Base-by-base conservation (phyloP, 2,797 vertebrate genomes). In the Pseudomugil tenellus region DNA sequence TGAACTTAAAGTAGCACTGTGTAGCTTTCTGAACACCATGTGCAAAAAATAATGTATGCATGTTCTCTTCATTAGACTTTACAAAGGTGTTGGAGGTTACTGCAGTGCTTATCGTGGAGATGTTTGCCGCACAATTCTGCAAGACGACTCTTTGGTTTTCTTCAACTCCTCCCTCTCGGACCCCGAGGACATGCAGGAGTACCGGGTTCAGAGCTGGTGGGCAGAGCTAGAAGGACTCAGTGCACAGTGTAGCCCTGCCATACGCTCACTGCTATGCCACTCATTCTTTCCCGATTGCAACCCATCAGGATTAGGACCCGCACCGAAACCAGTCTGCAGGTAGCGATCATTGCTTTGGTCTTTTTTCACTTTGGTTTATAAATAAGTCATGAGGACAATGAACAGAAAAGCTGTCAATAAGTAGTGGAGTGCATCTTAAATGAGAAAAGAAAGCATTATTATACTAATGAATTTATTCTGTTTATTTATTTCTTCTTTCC, bases 291-390 rank as follows among this genome's bases (percentile, higher is more conserved):
- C 94, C 37, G 95, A 96, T 84, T 99, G 98, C 89, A 96, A 93
- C 82, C 95, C 96, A 0, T 95, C 95, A 0, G 95, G 95, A 28
- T 72, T 87, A 29, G 95, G 93, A 41, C 95, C 96, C 3, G 85
- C 94, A 58, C 96, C 98, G 28, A 96, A 95, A 88, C 96, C 96
- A 13, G 79, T 98, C 59, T 99, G 98, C 96, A 98, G 97, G 97
- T 97, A 94, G 8, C 14, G 0, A 1, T 1, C 0, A 1, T 53
- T 6, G 21, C 19, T 3, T 16, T n/a, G 23, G 3, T 29, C 16
- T 14, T 39, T 39, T 39, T 39, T 17, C 2, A 5, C 6, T 19
- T 16, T 43, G 39, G 17, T 43, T 61, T 51, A 26, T n/a, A 53
- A 17, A 53, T 52, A 6, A 29, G 8, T 39, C 23, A 14, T 7